Conservation (phyloP, 2,888 invertebrate genomes). For the Toxonevra muliebris region DNA sequence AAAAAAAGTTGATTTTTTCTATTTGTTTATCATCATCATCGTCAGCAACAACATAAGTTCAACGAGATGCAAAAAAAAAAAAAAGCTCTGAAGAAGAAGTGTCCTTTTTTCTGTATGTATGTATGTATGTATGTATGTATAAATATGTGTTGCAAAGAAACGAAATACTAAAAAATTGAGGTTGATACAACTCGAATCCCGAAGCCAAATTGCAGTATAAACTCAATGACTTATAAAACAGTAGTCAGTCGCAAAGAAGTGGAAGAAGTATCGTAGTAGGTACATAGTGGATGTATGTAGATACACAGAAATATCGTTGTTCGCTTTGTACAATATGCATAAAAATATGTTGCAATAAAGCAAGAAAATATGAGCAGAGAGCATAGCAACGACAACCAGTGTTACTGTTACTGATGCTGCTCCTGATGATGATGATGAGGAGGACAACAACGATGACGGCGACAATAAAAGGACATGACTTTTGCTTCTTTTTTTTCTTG, state of each 20-base stretch:
- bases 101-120: no score
- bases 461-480: conserved; percentile 31
- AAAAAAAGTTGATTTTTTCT: conserved; percentile 1
- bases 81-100: no score
- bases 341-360: no score
- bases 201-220: conserved; percentile 57
- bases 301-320: conserved; percentile 41
- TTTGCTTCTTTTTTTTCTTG: neutral
- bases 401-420: conserved; percentile 24
- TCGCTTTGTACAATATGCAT: neutral
- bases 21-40: conserved; percentile 22
- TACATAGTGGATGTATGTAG: conserved; percentile 28
- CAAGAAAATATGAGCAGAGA: conserved; percentile 26
- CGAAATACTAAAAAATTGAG: conserved; percentile 43
- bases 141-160: neutral
- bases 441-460: conserved; percentile 10
- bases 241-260: conserved; percentile 27
- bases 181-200: conserved; percentile 51
- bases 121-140: no score
- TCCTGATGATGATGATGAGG: conserved; percentile 36
- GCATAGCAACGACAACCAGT: conserved; percentile 54
- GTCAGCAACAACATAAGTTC: neutral
- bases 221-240: conserved; percentile 59
- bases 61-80: no score
- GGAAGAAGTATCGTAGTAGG: conserved; percentile 31